These are phyloP conservation scores for Escarpia spicata DNA, from an alignment of 2,888 invertebrate genomes.

Conservation along the genomic window DNA sequence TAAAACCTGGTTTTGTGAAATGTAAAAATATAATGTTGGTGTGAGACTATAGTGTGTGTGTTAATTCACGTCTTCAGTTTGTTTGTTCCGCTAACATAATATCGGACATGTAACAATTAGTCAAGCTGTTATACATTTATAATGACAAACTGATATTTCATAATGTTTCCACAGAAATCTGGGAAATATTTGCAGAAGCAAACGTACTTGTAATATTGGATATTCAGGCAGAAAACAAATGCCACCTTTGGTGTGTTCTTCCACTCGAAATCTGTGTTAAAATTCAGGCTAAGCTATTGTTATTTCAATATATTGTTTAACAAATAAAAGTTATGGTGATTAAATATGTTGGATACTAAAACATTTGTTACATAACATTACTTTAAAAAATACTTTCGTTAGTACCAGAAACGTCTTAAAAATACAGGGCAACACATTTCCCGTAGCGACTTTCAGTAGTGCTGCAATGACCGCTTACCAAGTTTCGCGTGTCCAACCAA, in stretches of 20 bases:
- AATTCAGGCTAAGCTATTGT: not conserved
- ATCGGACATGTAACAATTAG: not conserved
- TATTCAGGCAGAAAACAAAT: not conserved
- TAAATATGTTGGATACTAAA: not conserved
- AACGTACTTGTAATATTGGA: not conserved
- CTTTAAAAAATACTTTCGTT: not conserved
- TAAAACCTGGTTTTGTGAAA: not conserved
- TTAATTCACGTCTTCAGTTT: not conserved
- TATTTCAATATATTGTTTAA: not conserved
- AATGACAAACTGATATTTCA: not conserved
- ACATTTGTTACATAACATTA: not conserved
- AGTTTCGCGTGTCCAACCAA: not conserved
- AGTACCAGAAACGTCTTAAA: not conserved
- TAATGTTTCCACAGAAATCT: not conserved
- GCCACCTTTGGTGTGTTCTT: not conserved
- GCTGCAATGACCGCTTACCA: not conserved
- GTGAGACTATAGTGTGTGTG: not conserved
- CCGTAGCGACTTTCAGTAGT: not conserved
- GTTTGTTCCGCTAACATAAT: not conserved
- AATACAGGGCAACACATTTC: not conserved
- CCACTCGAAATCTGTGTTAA: not conserved
- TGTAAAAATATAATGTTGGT: not conserved
- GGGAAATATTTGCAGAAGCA: not conserved
- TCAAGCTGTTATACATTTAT: not conserved
- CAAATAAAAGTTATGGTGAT: not conserved